Conservation (phyloP, 2,113 vertebrate species). For the Sturnus vulgaris region DNA sequence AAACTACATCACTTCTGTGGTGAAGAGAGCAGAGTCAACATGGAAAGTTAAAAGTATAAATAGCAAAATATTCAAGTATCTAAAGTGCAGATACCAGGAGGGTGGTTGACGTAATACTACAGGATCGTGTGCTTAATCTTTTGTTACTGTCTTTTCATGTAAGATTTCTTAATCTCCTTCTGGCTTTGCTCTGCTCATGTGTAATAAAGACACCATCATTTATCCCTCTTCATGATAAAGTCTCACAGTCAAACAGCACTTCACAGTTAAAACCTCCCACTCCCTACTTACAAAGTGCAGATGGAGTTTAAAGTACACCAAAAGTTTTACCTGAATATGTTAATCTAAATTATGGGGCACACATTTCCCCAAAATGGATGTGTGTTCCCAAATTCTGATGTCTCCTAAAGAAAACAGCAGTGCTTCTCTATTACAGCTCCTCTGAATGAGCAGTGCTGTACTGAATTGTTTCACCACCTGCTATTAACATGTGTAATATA, state of each 20-base stretch:
- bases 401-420: background rate
- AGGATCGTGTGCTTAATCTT: constrained; percentile 12
- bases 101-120: background rate
- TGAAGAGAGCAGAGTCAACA: background rate
- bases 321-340: background rate
- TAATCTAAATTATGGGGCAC: background rate
- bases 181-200: background rate
- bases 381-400: background rate
- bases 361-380: background rate
- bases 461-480: background rate
- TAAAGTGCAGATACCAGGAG: constrained; percentile 14
- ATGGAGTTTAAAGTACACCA: background rate
- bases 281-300: background rate
- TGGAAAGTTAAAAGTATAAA: background rate
- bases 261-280: background rate
- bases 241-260: background rate
- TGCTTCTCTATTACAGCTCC: background rate
- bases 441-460: background rate
- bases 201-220: background rate
- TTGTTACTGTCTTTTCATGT: background rate
- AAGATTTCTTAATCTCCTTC: constrained; percentile 17
- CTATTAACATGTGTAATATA: background rate
- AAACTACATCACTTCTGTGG: background rate
- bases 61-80: background rate
- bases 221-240: background rate